Conservation (phyloP, 2,113 vertebrate species). For the Microcebus lehilahytsara region DNA sequence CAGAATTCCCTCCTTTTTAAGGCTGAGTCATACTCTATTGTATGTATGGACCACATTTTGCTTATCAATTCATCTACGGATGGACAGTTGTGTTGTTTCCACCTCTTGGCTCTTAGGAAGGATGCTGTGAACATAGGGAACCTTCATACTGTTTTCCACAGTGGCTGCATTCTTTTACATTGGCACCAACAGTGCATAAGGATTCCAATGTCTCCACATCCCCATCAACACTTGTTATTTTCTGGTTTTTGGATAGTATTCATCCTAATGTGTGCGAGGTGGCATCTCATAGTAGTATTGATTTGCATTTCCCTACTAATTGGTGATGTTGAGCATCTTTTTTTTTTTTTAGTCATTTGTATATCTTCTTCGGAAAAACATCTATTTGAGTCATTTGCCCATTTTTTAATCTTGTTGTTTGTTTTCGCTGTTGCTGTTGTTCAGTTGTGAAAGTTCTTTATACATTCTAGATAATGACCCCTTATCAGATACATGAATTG, state of each 20-base stretch:
- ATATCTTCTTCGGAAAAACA: not conserved
- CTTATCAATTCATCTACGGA: not conserved
- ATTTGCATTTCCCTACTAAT: not conserved
- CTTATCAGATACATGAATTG: not conserved
- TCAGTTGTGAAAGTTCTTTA: not conserved
- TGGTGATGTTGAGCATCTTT: not conserved
- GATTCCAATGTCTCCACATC: not conserved
- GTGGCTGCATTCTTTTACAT: not conserved
- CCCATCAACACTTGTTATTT: not conserved
- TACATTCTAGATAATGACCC: not conserved
- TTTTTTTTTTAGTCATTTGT: not conserved
- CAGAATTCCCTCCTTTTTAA: not conserved
- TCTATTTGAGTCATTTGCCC: not conserved
- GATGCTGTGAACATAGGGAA: not conserved
- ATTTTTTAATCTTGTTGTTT: not conserved
- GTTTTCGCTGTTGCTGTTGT: constrained; percentile 13
- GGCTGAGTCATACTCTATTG: not conserved
- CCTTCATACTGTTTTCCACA: not conserved
- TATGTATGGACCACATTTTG: not conserved
- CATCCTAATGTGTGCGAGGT: not conserved
- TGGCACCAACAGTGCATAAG: not conserved
- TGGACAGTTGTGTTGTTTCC: not conserved
- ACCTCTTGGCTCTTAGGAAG: not conserved
- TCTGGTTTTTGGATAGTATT: not conserved
- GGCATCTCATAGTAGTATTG: not conserved